Evolutionary conservation across 2,113 vertebrate species (phyloP).

Genomic region (Esox niger): DNA sequence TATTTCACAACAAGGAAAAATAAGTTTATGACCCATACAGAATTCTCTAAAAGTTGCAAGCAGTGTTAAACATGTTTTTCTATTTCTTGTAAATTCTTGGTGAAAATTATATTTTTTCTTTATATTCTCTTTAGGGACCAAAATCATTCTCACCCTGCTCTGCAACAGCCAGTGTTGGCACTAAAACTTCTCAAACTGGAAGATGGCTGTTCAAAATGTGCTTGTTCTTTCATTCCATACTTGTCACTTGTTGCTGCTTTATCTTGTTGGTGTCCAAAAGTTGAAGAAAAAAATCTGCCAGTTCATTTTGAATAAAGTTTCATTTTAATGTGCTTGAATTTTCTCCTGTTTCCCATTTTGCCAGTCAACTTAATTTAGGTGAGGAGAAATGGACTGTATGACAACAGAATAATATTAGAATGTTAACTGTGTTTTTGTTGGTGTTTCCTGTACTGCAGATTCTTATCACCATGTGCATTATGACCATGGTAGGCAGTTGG

Average conservation of each 20-base stretch:
- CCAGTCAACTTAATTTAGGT: neutral
- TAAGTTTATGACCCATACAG: conserved; percentile 22
- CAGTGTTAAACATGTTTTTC: conserved; percentile 4
- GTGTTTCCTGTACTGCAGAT: no score
- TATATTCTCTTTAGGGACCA: conserved; percentile 54
- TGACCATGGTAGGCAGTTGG: neutral
- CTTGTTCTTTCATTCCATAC: neutral
- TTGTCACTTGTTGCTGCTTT: conserved; percentile 18
- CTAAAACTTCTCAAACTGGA: conserved; percentile 10
- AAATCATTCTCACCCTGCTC: conserved; percentile 24
- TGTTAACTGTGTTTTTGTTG: neutral
- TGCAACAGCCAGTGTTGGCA: conserved; percentile 16
- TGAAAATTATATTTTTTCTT: conserved; percentile 17
- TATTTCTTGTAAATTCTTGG: conserved; percentile 9
- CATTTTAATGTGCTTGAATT: conserved; percentile 34
- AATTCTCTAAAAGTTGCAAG: conserved; percentile 14
- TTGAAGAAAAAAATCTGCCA: conserved; percentile 39
- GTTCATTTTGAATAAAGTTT: conserved; percentile 59
- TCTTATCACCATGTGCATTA: no score
- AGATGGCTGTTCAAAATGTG: conserved; percentile 27
- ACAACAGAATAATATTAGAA: no score
- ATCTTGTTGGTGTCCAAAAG: neutral
- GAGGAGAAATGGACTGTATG: neutral
- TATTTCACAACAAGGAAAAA: conserved; percentile 12
- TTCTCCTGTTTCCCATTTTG: neutral